These are phyloP conservation scores for Callosobruchus maculatus DNA, from an alignment of 2,888 invertebrate genomes.

Conservation along the genomic window DNA sequence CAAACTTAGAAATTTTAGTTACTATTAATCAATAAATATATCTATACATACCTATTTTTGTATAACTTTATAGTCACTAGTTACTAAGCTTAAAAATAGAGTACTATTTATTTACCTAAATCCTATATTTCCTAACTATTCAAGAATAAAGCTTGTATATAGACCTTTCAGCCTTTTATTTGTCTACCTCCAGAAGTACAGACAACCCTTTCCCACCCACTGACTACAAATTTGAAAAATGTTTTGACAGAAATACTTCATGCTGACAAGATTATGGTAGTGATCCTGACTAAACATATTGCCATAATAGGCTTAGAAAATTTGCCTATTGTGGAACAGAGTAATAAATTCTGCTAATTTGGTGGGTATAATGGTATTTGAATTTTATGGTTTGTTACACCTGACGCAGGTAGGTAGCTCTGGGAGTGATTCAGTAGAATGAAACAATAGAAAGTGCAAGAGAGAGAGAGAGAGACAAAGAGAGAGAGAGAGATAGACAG, in stretches of 20 bases:
- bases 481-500: no score
- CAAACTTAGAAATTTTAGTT: not conserved
- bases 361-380: not conserved
- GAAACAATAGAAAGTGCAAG: no score
- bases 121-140: not conserved
- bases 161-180: not conserved
- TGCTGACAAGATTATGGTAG: conserved; percentile 24
- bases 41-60: not conserved
- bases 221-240: conserved; percentile 26
- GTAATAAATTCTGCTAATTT: conserved; percentile 4
- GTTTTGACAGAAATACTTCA: conserved; percentile 30
- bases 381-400: not conserved
- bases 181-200: not conserved
- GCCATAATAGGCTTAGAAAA: conserved; percentile 14
- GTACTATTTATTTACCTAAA: not conserved
- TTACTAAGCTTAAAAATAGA: not conserved
- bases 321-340: not conserved
- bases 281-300: conserved; percentile 21
- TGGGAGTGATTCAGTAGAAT: not conserved
- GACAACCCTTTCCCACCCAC: conserved; percentile 11
- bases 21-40: not conserved
- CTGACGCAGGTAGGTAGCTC: not conserved
- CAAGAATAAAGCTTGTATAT: not conserved
- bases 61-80: not conserved
- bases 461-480: no score